Evolutionary conservation across 1,140 invertebrate genomes (phyloP), one percentile per base, ranked within the genome.

Genomic region (Drosophila leontia): DNA sequence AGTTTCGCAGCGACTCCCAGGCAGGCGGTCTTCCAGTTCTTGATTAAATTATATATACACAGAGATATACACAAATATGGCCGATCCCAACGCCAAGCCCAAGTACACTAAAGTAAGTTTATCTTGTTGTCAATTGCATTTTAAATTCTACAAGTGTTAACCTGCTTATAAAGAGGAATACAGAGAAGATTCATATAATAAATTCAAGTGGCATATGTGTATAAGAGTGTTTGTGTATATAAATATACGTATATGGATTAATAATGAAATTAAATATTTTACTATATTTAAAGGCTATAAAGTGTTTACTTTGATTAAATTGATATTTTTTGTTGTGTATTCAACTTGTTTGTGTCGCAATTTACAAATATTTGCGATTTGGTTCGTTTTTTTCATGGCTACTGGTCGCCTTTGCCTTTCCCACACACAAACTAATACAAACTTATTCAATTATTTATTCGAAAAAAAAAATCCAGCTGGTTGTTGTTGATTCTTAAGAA

Each of bases 21-120:
- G 13, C 56, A 80, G 70, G 42, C 62, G 74, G 35, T 56, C 56
- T 45, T 44, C 23, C 67, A 70, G 41, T 60, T 51, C 35, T 45
- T 23, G 23, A 23, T 37, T 44, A 23, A 26, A 29, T n/a, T 23
- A 5, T 35, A 60, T 60, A 44, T 7, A 32, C 1, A 34, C 2
- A 32, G 12, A 32, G 23, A 51, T 5, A 69, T 51, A 50, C 23
- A 67, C 45, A 68, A 68, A 51, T n/a, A 92, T 92, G 92, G 88
- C 91, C 55, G 81, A 92, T 80, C 81, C 92, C 56, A 91, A 83
- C 48, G 76, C 78, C 51, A 62, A 80, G 70, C 86, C 92, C 45
- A 84, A 91, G 60, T 92, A 92, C 41, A 92, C 91, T 44, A 87
- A 92, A 76, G 92, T 92, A 63, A 82, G 80, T 88, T 42, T 35